phyloP scores from a whole-genome alignment of 2,113 vertebrate species.

The Phaethornis superciliosus region DNA sequence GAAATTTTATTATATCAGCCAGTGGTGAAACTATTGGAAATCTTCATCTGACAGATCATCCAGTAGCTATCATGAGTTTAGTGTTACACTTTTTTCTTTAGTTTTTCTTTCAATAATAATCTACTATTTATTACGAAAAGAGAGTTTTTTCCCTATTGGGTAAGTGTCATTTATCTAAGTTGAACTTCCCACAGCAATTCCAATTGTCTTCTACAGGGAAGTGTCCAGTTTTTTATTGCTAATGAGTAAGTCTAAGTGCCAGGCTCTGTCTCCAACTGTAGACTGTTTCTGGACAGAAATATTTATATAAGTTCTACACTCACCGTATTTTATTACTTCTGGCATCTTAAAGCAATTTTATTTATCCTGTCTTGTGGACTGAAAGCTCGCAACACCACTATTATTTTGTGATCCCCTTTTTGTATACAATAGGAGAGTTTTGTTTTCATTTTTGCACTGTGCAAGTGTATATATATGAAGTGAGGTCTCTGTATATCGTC shows the following conservation, averaged over 20 bases:
- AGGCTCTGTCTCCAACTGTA: not conserved
- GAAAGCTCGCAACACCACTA: not conserved
- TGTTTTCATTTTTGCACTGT: not conserved
- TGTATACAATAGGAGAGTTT: not conserved
- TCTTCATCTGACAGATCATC: not conserved
- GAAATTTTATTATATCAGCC: not conserved
- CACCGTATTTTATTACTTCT: not conserved
- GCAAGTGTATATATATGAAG: not conserved
- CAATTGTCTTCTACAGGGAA: not conserved
- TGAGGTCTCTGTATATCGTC: not conserved
- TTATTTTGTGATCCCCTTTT: not conserved
- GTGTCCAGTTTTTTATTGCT: not conserved
- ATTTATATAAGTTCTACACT: not conserved
- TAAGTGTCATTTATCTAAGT: not conserved
- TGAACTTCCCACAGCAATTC: not conserved
- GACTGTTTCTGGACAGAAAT: not conserved
- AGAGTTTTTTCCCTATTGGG: not conserved
- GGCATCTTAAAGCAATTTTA: not conserved
- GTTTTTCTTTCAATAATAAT: not conserved
- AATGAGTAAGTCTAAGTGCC: not conserved
- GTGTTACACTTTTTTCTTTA: not conserved
- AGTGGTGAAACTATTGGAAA: not conserved
- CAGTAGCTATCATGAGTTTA: not conserved
- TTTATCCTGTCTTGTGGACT: not conserved
- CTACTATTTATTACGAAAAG: not conserved